A percentile compares a stretch with the other conserved stretches of the same genome.
phyloP scores from a whole-genome alignment of 2,888 invertebrate genomes.

The Timema cristinae region DNA sequence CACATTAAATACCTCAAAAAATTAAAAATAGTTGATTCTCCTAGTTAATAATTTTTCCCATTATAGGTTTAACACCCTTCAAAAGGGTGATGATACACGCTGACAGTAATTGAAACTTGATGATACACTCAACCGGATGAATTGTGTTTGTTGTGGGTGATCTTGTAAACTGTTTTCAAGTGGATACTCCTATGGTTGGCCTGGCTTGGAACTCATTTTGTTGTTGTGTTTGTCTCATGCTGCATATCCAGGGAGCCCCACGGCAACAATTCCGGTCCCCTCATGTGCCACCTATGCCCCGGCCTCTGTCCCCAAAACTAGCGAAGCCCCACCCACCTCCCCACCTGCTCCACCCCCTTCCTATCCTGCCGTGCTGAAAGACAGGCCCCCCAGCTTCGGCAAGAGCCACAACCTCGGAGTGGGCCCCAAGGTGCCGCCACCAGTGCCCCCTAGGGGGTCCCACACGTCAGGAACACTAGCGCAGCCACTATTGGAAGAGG shows the following conservation, averaged over 20 bases:
- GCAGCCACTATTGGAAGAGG: constrained; percentile 20
- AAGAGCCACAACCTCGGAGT: constrained; percentile 21
- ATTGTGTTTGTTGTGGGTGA: too few relatives aligned
- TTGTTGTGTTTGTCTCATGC: constrained; percentile 22
- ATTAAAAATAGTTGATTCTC: too few relatives aligned
- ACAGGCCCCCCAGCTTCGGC: constrained; percentile 42
- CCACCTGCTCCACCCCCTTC: constrained; percentile 53
- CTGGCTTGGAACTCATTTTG: constrained; percentile 11
- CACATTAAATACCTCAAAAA: too few relatives aligned
- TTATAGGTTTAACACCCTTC: not conserved
- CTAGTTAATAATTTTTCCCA: too few relatives aligned
- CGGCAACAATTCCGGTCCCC: constrained; percentile 38
- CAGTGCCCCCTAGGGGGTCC: constrained; percentile 84
- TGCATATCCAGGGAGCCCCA: constrained; percentile 38
- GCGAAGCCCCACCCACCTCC: constrained; percentile 37
- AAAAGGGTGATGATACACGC: not conserved
- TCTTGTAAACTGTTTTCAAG: constrained; percentile 1
- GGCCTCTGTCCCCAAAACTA: constrained; percentile 17
- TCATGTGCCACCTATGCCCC: constrained; percentile 23
- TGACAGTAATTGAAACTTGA: not conserved
- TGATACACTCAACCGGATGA: not conserved
- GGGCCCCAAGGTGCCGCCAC: constrained; percentile 68
- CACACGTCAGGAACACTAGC: constrained; percentile 37
- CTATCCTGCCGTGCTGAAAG: constrained; percentile 73
- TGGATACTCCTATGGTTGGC: not conserved